Conservation (phyloP, 2,113 vertebrate species). For the Tragelaphus scriptus region DNA sequence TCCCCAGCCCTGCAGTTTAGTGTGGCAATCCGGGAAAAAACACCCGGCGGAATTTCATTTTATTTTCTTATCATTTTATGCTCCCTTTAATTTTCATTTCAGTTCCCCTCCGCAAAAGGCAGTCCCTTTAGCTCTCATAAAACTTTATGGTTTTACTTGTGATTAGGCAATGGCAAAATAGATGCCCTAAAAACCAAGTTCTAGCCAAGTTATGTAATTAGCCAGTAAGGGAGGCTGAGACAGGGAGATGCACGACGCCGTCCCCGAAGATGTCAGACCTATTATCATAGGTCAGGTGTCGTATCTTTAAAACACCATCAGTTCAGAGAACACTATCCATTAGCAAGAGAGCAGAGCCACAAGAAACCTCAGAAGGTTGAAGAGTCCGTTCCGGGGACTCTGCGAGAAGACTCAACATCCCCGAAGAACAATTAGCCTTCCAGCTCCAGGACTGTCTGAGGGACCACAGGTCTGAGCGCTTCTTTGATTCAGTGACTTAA, state of each 20-base stretch:
- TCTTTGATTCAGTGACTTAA: slow-evolving; percentile 12
- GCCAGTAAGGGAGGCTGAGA: slow-evolving; percentile 28
- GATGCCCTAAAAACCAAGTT: slow-evolving; percentile 64
- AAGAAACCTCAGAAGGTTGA: slow-evolving; percentile 58
- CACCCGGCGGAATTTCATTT: slow-evolving; percentile 55
- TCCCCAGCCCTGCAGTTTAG: neutral
- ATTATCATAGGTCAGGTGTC: slow-evolving; percentile 30
- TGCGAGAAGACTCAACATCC: neutral
- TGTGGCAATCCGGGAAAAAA: slow-evolving; percentile 14
- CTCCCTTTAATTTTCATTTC: slow-evolving; percentile 63
- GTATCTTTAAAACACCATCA: slow-evolving; percentile 57
- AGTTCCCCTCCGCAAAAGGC: slow-evolving; percentile 47
- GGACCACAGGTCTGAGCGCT: neutral
- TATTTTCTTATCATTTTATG: slow-evolving; percentile 51
- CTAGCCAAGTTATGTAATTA: slow-evolving; percentile 53
- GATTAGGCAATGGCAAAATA: slow-evolving; percentile 51
- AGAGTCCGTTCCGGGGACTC: neutral
- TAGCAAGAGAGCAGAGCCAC: slow-evolving; percentile 47
- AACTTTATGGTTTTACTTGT: slow-evolving; percentile 67
- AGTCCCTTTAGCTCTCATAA: slow-evolving; percentile 67
- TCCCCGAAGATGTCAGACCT: slow-evolving; percentile 41
- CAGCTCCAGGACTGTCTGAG: neutral
- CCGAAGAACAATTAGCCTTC: slow-evolving; percentile 42
- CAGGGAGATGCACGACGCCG: neutral
- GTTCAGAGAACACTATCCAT: slow-evolving; percentile 53